A percentile compares a stretch with the other conserved stretches of the same genome.
Evolutionary conservation across 2,888 invertebrate genomes (phyloP).

Genomic region (Antheraea assamensis): DNA sequence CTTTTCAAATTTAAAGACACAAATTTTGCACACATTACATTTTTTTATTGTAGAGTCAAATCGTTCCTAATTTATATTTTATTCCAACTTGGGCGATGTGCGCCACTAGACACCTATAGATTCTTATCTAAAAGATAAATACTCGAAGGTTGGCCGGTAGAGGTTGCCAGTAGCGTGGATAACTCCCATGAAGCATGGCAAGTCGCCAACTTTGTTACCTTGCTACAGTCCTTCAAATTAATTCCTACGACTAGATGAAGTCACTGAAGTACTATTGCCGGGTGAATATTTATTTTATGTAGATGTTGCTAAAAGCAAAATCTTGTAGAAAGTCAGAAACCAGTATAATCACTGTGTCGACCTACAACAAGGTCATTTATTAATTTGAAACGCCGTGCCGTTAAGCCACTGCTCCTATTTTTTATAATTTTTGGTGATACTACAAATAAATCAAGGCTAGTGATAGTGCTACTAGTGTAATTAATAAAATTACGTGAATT

Average conservation of each 20-base stretch:
- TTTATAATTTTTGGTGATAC: too few species aligned
- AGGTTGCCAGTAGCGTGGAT: background rate
- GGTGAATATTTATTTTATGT: background rate
- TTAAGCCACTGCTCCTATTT: background rate
- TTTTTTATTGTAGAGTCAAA: background rate
- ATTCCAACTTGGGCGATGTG: background rate
- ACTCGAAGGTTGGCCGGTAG: background rate
- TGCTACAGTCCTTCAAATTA: constrained; percentile 1
- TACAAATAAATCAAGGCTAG: too few species aligned
- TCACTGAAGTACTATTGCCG: background rate
- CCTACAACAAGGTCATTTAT: background rate
- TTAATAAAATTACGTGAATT: background rate
- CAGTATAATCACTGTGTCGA: background rate
- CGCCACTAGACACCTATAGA: background rate
- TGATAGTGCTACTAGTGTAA: background rate
- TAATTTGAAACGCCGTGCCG: background rate
- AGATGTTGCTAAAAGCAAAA: background rate
- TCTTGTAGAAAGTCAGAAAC: background rate
- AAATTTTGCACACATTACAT: background rate
- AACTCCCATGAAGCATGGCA: background rate
- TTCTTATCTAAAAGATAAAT: background rate
- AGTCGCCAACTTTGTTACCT: background rate
- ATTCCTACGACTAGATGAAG: background rate
- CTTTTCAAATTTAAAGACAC: too few species aligned
- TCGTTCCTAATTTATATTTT: background rate